A percentile compares a stretch with the other conserved stretches of the same genome.
Conservation (phyloP, 2,113 vertebrate species). For the Cynoglossus semilaevis region DNA sequence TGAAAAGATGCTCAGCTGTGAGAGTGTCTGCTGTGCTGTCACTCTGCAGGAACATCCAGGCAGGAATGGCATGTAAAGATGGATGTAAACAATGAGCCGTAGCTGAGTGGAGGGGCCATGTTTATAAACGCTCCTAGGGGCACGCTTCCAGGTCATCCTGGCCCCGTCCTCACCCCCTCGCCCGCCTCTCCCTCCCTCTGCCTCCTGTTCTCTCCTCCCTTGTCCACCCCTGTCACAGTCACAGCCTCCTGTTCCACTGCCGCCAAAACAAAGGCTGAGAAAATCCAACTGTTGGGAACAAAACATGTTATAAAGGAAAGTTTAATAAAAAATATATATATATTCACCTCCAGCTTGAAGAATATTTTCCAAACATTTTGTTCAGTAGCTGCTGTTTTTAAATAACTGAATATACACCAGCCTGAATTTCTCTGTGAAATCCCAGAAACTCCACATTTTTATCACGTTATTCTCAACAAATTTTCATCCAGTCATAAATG, state of each 20-base stretch:
- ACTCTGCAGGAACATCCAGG: slow-evolving; percentile 4
- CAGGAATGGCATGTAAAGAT: slow-evolving; percentile 26
- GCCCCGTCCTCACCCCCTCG: slow-evolving; percentile 38
- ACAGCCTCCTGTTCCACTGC: slow-evolving; percentile 12
- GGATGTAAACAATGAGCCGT: slow-evolving; percentile 58
- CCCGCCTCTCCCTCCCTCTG: neutral
- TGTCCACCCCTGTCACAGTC: slow-evolving; percentile 28
- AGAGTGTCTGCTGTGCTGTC: neutral
- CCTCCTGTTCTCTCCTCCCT: slow-evolving; percentile 29
- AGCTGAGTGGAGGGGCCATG: slow-evolving; percentile 42
- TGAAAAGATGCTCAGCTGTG: neutral
- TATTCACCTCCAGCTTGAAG: no score
- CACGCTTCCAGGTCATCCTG: slow-evolving; percentile 71
- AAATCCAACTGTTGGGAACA: slow-evolving; percentile 4
- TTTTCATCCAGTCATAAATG: no score
- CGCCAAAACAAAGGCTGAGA: neutral
- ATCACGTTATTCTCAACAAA: no score
- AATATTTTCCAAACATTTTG: no score
- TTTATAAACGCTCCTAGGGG: slow-evolving; percentile 70
- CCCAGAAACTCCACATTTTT: no score
- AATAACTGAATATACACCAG: no score
- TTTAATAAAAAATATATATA: no score
- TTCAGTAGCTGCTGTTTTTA: no score
- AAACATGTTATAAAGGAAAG: no score
- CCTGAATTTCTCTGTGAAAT: no score